Evolutionary conservation across 2,888 invertebrate species (phyloP), one percentile per base, ranked within the genome.

Genomic region (Caenorhabditis japonica): DNA sequence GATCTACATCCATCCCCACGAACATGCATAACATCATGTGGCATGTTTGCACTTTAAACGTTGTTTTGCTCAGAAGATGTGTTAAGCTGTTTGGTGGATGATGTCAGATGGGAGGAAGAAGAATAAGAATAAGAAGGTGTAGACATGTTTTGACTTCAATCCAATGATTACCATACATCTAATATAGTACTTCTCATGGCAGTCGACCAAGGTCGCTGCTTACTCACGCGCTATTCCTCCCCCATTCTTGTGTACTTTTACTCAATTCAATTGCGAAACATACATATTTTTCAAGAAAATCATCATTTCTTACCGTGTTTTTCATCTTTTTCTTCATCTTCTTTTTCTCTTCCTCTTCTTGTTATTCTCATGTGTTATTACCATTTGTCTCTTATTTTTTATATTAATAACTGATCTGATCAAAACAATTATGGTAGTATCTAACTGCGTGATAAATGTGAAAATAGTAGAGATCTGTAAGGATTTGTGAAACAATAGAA

Each of bases 1-100:
- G 34, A 34, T 44, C 13, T 15, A 25, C 5, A 55, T 7, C 2
- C 4, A 15, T 4, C 27, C 12, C 8, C 30, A 30, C 30, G 27
- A 36, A 36, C 41, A 51, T 33, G 13, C 25, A 41, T 25, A 39
- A 53, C 19, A 25, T 4, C 60, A 49, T 38, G 51, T 51, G 34
- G 49, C 41, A 49, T 51, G 8, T 33, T 41, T 60, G 60, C 49
- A 49, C 59, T 59, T 59, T 59, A 30, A 51, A 15, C 17, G 10
- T 8, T 43, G 21, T 43, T 43, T 43, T 17, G 8, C 12, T 5
- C 30, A 10, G 30, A 30, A 30, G 30, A 30, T 10, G 30, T 30
- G 30, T n/a, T n/a, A n/a, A n/a, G n/a, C n/a, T n/a, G n/a, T n/a
- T n/a, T n/a, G n/a, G n/a, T n/a, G n/a, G 44, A 44, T 44, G 44